These are phyloP conservation scores for Rhamphomyia laevipes DNA, from an alignment of 2,888 invertebrate species.

Conservation along the genomic window DNA sequence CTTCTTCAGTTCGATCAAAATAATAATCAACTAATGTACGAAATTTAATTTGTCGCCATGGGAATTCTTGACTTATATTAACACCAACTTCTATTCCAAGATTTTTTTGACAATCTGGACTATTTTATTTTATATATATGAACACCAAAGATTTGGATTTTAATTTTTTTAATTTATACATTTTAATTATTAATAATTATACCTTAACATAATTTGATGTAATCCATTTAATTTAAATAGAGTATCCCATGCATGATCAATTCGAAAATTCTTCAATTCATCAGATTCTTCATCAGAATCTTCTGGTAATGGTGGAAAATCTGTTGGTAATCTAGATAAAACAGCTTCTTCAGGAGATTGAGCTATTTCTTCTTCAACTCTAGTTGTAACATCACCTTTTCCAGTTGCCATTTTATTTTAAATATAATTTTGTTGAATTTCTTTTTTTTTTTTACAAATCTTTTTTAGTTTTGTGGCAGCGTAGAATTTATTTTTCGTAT, in stretches of 20 bases:
- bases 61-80: conserved; percentile 58
- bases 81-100: conserved; percentile 54
- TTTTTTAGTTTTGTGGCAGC: no score
- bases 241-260: conserved; percentile 5
- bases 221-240: conserved; percentile 8
- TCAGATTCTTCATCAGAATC: conserved; percentile 11
- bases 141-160: background rate
- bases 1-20: conserved; percentile 38
- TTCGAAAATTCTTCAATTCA: conserved; percentile 6
- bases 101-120: conserved; percentile 20
- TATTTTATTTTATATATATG: background rate
- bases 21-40: conserved; percentile 50
- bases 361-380: conserved; percentile 15
- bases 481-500: no score
- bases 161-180: background rate
- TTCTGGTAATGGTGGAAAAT: conserved; percentile 9
- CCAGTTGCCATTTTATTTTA: background rate
- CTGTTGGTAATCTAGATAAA: background rate
- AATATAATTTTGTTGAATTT: background rate
- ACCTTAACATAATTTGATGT: conserved; percentile 8
- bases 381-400: conserved; percentile 13
- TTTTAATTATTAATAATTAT: background rate
- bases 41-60: conserved; percentile 57
- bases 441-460: no score
- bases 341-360: background rate